These are phyloP conservation scores for Drosophila helvetica DNA, from an alignment of 2,888 invertebrate genomes.

Conservation along the genomic window DNA sequence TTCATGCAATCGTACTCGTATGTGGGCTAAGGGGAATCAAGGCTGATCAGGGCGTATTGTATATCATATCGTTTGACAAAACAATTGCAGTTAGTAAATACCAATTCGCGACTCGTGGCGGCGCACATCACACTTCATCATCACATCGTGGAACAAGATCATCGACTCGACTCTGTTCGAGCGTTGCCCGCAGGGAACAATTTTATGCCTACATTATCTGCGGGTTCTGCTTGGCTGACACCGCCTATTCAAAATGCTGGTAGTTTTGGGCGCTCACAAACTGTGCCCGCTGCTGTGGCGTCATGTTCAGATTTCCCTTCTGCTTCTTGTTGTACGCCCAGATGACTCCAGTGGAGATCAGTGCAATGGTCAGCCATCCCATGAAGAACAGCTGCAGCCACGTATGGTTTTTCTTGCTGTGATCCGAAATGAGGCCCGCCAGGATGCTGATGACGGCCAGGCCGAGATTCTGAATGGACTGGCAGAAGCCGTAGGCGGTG, in stretches of 20 bases:
- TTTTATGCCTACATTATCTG: slow-evolving; percentile 38
- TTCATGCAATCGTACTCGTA: slow-evolving; percentile 6
- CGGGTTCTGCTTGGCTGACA: slow-evolving; percentile 7
- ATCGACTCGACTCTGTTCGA: background rate
- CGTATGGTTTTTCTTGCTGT: slow-evolving; percentile 88
- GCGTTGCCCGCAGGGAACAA: slow-evolving; percentile 33
- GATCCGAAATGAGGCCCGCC: slow-evolving; percentile 94
- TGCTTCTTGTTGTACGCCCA: slow-evolving; percentile 89
- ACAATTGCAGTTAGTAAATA: slow-evolving; percentile 67
- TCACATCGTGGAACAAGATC: slow-evolving; percentile 40
- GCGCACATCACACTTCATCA: slow-evolving; percentile 67
- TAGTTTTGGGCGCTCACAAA: slow-evolving; percentile 54
- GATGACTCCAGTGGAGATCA: slow-evolving; percentile 89
- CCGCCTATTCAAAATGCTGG: slow-evolving; percentile 66
- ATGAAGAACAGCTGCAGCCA: slow-evolving; percentile 97
- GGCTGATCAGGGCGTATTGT: slow-evolving; percentile 32
- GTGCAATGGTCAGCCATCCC: slow-evolving; percentile 90
- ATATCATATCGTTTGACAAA: slow-evolving; percentile 29
- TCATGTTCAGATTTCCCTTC: slow-evolving; percentile 90
- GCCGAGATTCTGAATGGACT: slow-evolving; percentile 97
- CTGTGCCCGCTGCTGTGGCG: slow-evolving; percentile 85
- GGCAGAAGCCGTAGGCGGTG: slow-evolving; percentile 98
- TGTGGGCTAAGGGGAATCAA: background rate
- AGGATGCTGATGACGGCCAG: slow-evolving; percentile 93
- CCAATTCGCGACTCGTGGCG: slow-evolving; percentile 65